These are phyloP conservation scores for Scaptodrosophila latifasciaeformis DNA, from an alignment of 2,888 invertebrate species.

Conservation along the genomic window DNA sequence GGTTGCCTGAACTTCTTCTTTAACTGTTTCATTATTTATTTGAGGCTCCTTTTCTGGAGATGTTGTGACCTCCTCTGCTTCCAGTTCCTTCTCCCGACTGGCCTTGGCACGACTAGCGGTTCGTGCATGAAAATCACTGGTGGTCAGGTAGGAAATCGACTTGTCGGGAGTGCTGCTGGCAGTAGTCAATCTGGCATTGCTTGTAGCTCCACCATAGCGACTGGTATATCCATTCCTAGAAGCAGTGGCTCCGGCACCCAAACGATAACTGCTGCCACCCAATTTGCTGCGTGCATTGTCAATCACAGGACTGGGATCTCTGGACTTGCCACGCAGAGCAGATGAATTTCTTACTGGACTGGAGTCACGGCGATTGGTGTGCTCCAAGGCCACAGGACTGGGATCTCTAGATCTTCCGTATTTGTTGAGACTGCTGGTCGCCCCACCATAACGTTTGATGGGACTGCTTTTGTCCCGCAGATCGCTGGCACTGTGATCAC, in stretches of 20 bases:
- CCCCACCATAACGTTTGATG: slow-evolving; percentile 61
- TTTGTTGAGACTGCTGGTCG: slow-evolving; percentile 56
- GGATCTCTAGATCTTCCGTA: slow-evolving; percentile 72
- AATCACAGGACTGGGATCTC: slow-evolving; percentile 76
- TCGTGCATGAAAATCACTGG: slow-evolving; percentile 73
- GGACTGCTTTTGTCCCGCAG: slow-evolving; percentile 41
- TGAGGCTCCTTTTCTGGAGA: slow-evolving; percentile 14
- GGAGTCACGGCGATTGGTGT: slow-evolving; percentile 76
- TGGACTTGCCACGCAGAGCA: slow-evolving; percentile 69
- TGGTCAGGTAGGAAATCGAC: slow-evolving; percentile 72
- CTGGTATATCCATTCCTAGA: slow-evolving; percentile 46
- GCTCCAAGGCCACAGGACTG: slow-evolving; percentile 71
- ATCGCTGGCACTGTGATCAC: slow-evolving; percentile 52
- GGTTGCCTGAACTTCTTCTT: slow-evolving; percentile 58
- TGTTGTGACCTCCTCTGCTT: slow-evolving; percentile 12
- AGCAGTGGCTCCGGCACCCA: slow-evolving; percentile 33
- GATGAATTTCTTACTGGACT: slow-evolving; percentile 76
- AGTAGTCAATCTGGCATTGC: slow-evolving; percentile 31
- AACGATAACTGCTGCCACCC: slow-evolving; percentile 53
- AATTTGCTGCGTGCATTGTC: slow-evolving; percentile 66
- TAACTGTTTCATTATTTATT: slow-evolving; percentile 37
- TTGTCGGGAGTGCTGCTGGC: slow-evolving; percentile 47
- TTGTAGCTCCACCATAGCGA: slow-evolving; percentile 36
- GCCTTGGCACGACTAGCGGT: slow-evolving; percentile 69
- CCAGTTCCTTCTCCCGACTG: slow-evolving; percentile 73